These are phyloP conservation scores for Pycnonotus jocosus DNA, from an alignment of 2,113 vertebrate species.

Conservation along the genomic window DNA sequence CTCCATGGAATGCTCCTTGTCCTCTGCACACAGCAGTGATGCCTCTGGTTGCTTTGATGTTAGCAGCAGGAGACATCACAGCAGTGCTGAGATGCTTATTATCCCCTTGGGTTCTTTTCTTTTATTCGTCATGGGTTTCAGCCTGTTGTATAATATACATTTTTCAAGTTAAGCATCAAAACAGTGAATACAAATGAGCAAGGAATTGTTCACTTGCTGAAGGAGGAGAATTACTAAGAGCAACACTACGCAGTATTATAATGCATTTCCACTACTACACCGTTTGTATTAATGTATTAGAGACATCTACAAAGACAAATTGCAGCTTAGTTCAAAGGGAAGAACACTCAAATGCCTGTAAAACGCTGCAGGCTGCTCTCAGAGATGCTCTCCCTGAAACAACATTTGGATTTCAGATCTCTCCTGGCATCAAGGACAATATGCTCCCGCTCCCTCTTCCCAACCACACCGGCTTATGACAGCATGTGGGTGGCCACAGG, in stretches of 20 bases:
- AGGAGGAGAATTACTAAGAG: slow-evolving; percentile 30
- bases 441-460: not conserved
- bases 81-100: slow-evolving; percentile 4
- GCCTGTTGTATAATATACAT: slow-evolving; percentile 15
- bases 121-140: slow-evolving; percentile 29
- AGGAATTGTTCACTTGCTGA: not conserved
- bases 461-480: rapidly evolving
- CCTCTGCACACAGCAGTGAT: not conserved
- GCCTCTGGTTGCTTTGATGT: not conserved
- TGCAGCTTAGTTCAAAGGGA: slow-evolving; percentile 25
- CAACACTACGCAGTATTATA: not conserved
- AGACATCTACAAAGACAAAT: slow-evolving; percentile 43
- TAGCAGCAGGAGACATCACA: slow-evolving; percentile 4
- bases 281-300: slow-evolving; percentile 18
- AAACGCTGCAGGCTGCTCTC: not conserved
- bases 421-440: not conserved
- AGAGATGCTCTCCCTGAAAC: not conserved
- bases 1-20: rapidly evolving
- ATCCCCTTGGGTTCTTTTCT: slow-evolving; percentile 44
- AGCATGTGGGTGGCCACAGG: rapidly evolving
- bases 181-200: slow-evolving; percentile 55
- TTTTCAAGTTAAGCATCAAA: slow-evolving; percentile 62
- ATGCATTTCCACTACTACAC: not conserved
- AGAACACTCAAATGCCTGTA: not conserved
- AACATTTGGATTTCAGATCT: not conserved